A percentile compares a stretch with the other conserved stretches of the same genome.
These are phyloP conservation scores for Asbolus verrucosus DNA, from an alignment of 1,140 invertebrate genomes.

Conservation along the genomic window DNA sequence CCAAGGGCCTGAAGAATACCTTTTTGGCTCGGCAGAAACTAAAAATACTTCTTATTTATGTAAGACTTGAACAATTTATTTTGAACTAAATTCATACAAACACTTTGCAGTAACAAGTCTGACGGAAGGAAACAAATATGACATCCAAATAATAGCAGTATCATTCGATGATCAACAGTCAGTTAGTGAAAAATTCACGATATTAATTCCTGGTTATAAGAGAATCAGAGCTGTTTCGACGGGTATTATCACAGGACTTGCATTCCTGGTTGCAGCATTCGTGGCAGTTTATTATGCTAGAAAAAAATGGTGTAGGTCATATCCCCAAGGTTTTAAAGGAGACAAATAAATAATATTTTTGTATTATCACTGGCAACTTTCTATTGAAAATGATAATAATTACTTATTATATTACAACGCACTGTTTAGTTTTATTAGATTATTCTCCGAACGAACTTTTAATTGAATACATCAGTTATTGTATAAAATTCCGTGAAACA, in stretches of 20 bases:
- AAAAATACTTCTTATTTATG: constrained; percentile 72
- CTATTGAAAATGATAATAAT: too few species aligned
- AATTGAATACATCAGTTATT: too few species aligned
- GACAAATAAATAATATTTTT: constrained; percentile 5
- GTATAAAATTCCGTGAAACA: too few species aligned
- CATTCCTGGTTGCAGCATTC: constrained; percentile 70
- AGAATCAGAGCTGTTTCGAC: constrained; percentile 73
- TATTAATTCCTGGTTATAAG: constrained; percentile 73
- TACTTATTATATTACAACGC: too few species aligned
- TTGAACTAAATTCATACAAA: constrained; percentile 1
- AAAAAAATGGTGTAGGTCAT: constrained; percentile 64
- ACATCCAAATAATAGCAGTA: constrained; percentile 75
- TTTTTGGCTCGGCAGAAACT: constrained; percentile 73
- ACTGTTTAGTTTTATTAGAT: too few species aligned
- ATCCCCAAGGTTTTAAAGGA: constrained; percentile 26
- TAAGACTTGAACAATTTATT: constrained; percentile 58
- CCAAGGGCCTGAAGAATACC: constrained; percentile 69
- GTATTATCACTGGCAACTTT: too few species aligned
- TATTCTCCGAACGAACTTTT: too few species aligned
- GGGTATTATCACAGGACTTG: constrained; percentile 67
- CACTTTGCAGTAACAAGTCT: constrained; percentile 70
- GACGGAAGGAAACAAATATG: constrained; percentile 75
- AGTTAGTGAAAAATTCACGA: constrained; percentile 69
- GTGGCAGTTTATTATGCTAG: constrained; percentile 72
- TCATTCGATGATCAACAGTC: constrained; percentile 69